phyloP scores from a whole-genome alignment of 2,113 vertebrate genomes.

The Paramisgurnus dabryanus region DNA sequence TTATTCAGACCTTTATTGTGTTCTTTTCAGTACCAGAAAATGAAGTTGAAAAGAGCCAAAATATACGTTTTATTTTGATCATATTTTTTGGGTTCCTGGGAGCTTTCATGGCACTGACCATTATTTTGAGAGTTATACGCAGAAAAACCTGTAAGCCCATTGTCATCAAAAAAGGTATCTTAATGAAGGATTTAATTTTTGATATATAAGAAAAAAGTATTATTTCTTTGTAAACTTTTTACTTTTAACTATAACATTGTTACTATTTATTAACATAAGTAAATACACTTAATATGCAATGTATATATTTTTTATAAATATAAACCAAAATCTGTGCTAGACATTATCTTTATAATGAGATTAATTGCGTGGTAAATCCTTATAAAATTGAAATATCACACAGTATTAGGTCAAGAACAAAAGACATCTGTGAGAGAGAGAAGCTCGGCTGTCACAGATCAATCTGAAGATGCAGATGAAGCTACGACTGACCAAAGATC shows the following conservation, averaged over 20 bases:
- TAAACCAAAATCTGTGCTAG: background rate
- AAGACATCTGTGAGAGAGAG: constrained; percentile 32
- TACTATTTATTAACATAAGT: no score
- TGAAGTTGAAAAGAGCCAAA: constrained; percentile 36
- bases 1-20: constrained; percentile 12
- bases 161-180: constrained; percentile 52
- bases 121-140: constrained; percentile 55
- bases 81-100: constrained; percentile 51
- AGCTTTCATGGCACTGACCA: constrained; percentile 44
- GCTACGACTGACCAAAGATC: background rate
- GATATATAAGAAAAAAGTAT: background rate
- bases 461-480: constrained; percentile 31
- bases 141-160: constrained; percentile 50
- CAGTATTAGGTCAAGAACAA: constrained; percentile 42
- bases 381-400: constrained; percentile 11
- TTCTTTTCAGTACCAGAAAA: constrained; percentile 45
- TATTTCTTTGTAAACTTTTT: background rate
- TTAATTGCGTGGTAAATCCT: background rate
- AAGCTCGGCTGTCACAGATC: constrained; percentile 40
- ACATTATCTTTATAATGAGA: background rate
- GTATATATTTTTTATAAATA: background rate
- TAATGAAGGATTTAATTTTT: background rate
- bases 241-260: no score
- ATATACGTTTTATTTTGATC: constrained; percentile 50
- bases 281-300: background rate